These are phyloP conservation scores for Xanthia togata DNA, from an alignment of 2,888 invertebrate genomes.

Conservation along the genomic window DNA sequence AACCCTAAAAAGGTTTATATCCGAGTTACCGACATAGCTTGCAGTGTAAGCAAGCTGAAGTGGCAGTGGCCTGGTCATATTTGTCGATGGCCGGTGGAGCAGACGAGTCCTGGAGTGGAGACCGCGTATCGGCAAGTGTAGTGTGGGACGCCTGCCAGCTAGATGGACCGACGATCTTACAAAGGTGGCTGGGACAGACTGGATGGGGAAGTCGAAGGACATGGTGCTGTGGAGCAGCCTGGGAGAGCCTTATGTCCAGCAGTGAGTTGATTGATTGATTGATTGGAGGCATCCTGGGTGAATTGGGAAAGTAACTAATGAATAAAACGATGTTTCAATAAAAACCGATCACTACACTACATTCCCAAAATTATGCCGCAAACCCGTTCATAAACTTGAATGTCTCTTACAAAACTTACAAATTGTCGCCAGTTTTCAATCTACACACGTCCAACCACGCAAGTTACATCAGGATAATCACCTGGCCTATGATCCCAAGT, in stretches of 20 bases:
- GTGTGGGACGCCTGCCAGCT: background rate
- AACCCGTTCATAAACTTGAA: background rate
- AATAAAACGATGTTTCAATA: background rate
- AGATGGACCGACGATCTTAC: background rate
- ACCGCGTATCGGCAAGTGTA: background rate
- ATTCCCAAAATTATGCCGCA: background rate
- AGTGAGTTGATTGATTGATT: background rate
- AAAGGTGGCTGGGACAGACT: background rate
- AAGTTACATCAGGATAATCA: slow-evolving; percentile 74
- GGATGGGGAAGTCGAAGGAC: background rate
- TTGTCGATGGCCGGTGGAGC: background rate
- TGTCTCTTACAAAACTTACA: background rate
- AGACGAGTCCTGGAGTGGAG: background rate
- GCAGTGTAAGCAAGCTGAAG: background rate
- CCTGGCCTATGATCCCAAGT: slow-evolving; percentile 75
- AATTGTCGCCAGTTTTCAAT: slow-evolving; percentile 10
- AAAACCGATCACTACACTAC: background rate
- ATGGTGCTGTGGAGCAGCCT: background rate
- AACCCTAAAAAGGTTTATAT: background rate
- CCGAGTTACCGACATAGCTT: background rate
- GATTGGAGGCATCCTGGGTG: background rate
- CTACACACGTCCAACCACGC: slow-evolving; percentile 45
- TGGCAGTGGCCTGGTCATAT: too few relatives aligned
- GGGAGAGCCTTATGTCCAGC: background rate
- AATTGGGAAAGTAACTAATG: background rate